Evolutionary conservation across 2,113 vertebrate genomes (phyloP).

Genomic region (Podilymbus podiceps): DNA sequence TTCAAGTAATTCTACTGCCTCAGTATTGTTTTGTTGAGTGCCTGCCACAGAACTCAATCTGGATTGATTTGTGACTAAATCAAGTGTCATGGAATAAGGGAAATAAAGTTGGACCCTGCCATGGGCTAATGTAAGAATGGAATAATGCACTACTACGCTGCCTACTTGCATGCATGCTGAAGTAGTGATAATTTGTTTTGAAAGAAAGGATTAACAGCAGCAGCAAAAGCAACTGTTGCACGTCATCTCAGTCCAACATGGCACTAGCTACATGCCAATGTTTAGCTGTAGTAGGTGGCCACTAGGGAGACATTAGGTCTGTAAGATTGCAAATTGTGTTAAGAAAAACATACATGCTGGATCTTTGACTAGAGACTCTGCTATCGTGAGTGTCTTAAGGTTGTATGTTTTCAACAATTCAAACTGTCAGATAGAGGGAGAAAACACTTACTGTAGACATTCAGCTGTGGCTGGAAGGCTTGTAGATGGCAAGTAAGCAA

Average conservation of each 20-base stretch:
- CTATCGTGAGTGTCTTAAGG: neutral
- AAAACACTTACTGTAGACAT: neutral
- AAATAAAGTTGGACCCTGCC: neutral
- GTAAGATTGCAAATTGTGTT: neutral
- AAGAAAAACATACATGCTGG: neutral
- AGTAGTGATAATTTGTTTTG: neutral
- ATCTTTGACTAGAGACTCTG: neutral
- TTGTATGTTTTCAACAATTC: neutral
- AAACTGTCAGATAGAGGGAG: neutral
- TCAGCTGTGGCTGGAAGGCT: neutral
- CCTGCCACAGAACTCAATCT: neutral
- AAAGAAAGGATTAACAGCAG: neutral
- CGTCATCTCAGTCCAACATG: neutral
- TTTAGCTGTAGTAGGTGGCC: neutral
- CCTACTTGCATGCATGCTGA: neutral
- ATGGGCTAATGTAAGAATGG: neutral
- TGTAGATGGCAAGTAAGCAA: neutral
- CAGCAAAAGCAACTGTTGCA: neutral
- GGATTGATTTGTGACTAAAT: neutral
- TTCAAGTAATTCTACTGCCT: neutral
- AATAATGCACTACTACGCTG: neutral
- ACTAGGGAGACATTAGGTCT: neutral
- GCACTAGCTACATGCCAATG: neutral
- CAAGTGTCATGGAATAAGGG: neutral
- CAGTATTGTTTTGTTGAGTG: neutral